Evolutionary conservation across 2,797 vertebrate genomes (phyloP).

Genomic region (Paratrypauchen microcephalus): DNA sequence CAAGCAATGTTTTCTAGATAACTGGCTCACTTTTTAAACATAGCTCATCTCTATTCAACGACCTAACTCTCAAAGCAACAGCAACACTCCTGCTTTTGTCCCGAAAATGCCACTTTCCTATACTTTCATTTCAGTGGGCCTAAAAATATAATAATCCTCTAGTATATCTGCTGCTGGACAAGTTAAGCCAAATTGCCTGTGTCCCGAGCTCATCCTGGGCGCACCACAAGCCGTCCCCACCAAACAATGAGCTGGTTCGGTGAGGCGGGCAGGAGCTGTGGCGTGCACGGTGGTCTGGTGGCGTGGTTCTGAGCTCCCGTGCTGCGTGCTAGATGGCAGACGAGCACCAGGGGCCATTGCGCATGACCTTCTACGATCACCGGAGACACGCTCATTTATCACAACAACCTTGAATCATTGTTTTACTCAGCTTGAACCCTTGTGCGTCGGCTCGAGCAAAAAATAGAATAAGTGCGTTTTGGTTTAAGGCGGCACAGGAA

Average conservation of each 20-base stretch:
- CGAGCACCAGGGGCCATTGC: conserved; percentile 67
- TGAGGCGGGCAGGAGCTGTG: conserved; percentile 26
- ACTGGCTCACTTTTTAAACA: neutral
- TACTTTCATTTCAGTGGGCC: conserved; percentile 23
- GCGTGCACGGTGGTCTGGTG: conserved; percentile 37
- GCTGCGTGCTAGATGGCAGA: conserved; percentile 74
- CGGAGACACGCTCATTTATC: conserved; percentile 74
- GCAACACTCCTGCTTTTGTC: conserved; percentile 1
- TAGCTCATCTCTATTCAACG: neutral
- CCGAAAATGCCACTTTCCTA: conserved; percentile 14
- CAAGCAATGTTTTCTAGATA: neutral
- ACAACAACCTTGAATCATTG: conserved; percentile 77
- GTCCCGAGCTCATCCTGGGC: conserved; percentile 32
- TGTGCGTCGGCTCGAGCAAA: conserved; percentile 58
- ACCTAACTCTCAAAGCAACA: conserved; percentile 1
- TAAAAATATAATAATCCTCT: conserved; percentile 34
- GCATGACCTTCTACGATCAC: conserved; percentile 76
- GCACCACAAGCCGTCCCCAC: conserved; percentile 27
- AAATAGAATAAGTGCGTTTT: conserved; percentile 57
- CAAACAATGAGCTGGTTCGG: conserved; percentile 40
- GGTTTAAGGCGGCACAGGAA: conserved; percentile 50
- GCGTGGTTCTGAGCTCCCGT: conserved; percentile 60
- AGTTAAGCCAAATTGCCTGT: conserved; percentile 45
- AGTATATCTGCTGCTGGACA: conserved; percentile 30
- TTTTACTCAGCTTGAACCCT: conserved; percentile 72